phyloP scores from a whole-genome alignment of 2,888 invertebrate genomes.

The Athripsodes cinereus region DNA sequence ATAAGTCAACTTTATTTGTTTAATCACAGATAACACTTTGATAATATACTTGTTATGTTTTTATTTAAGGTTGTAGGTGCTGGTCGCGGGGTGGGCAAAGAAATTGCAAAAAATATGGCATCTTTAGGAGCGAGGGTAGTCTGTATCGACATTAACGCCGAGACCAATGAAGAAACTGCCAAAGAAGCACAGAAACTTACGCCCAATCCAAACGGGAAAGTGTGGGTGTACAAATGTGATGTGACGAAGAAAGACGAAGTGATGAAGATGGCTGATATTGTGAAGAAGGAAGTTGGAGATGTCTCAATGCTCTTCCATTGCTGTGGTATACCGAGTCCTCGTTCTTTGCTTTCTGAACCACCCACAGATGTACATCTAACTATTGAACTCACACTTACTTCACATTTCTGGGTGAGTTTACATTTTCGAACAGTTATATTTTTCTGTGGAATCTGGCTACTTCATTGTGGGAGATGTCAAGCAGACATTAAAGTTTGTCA shows the following conservation, averaged over 20 bases:
- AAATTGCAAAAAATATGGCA: conserved; percentile 55
- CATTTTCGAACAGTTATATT: not conserved
- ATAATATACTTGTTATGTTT: not conserved
- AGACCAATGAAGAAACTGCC: conserved; percentile 46
- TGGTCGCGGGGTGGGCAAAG: conserved; percentile 60
- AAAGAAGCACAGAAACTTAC: conserved; percentile 37
- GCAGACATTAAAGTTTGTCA: too few relatives aligned
- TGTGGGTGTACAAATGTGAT: conserved; percentile 50
- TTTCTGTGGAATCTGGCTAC: too few relatives aligned
- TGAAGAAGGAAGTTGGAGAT: conserved; percentile 49
- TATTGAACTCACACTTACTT: conserved; percentile 53
- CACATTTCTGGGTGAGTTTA: conserved; percentile 56
- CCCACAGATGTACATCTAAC: conserved; percentile 50
- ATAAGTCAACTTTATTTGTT: too few relatives aligned
- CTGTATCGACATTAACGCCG: conserved; percentile 58
- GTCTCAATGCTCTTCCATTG: conserved; percentile 59
- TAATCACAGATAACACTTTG: too few relatives aligned
- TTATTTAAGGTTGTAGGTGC: conserved; percentile 58
- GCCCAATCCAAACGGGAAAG: conserved; percentile 40
- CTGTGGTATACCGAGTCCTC: conserved; percentile 57
- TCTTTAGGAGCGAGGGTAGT: conserved; percentile 53
- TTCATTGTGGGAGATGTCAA: too few relatives aligned
- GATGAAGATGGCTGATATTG: conserved; percentile 37
- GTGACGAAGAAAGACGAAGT: conserved; percentile 52
- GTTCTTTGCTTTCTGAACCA: conserved; percentile 46